Base-by-base conservation (phyloP, 2,113 vertebrate species). In the Trematomus loennbergii region DNA sequence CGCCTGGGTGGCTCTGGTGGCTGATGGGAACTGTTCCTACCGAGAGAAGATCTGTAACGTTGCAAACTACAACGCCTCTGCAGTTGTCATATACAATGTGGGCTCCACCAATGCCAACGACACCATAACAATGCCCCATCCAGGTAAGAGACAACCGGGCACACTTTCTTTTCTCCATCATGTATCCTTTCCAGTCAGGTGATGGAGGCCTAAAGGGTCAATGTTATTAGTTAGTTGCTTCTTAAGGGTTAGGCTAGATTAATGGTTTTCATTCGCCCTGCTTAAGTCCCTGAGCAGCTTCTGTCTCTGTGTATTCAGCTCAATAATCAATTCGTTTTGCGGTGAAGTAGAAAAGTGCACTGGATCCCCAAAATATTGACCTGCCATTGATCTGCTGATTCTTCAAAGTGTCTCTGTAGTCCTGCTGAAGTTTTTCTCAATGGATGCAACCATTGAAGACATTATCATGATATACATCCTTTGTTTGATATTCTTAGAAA, bases 111-210 rank as follows among this genome's bases (percentile, higher is more conserved):
- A 92, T 84, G 92, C 94, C 90, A 99, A 99, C 86, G 97, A 98
- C 84, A 99, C 97, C 89, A 96, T 97, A 85, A 99, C 97, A 53
- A 99, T 99, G 98, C 87, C 97, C 72, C 96, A 99, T 76, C 92
- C 95, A 94, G 98, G 98, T 99, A 93, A 96, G 96, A 18, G 9
- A 3, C 9, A 8, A 12, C n/a, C 49, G 65, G 15, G 18, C 66
- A 33, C 22, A 16, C 13, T 43, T 46, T n/a, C 9, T 50, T 2
- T n/a, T 61, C 25, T 48, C 7, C n/a, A 5, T 18, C 43, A 9
- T 11, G 7, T 11, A 1, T 20, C 25, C 20, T 74, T 59, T 62
- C 46, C 61, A 11, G 16, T 49, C 33, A 17, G 15, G 69, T 72
- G 71, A 55, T 11, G 22, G 40, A 82, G 74, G 70, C 29, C 52